phyloP scores from a whole-genome alignment of 2,113 vertebrate species.

The Bubo bubo region DNA sequence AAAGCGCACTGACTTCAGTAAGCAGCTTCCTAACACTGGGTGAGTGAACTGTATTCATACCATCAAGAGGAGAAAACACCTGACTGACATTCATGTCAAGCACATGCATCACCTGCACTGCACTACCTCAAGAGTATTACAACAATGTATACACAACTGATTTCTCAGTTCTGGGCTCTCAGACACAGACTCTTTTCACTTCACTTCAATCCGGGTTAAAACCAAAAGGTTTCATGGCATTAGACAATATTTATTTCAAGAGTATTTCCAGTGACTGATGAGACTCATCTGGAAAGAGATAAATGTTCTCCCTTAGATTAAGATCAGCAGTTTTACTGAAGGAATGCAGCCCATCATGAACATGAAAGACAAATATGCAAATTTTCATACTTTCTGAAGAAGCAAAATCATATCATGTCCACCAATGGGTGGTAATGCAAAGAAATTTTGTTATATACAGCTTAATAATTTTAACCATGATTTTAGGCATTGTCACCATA shows the following conservation, averaged over 20 bases:
- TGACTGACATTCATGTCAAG: neutral
- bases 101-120: neutral
- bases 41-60: neutral
- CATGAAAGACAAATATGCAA: rapidly evolving
- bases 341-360: neutral
- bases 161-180: neutral
- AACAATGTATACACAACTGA: neutral
- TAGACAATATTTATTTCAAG: neutral
- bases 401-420: neutral
- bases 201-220: neutral
- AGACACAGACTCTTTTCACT: neutral
- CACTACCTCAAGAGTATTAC: neutral
- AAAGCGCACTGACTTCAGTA: neutral
- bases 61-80: neutral
- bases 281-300: neutral
- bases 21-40: neutral
- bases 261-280: neutral
- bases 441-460: neutral
- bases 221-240: neutral
- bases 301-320: neutral
- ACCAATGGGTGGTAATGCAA: neutral
- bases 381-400: neutral
- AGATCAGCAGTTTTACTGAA: neutral
- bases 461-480: neutral
- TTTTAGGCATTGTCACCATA: neutral